Evolutionary conservation across 2,888 invertebrate species (phyloP), one percentile per base, ranked within the genome.

Genomic region (Dysmachus trigonus): DNA sequence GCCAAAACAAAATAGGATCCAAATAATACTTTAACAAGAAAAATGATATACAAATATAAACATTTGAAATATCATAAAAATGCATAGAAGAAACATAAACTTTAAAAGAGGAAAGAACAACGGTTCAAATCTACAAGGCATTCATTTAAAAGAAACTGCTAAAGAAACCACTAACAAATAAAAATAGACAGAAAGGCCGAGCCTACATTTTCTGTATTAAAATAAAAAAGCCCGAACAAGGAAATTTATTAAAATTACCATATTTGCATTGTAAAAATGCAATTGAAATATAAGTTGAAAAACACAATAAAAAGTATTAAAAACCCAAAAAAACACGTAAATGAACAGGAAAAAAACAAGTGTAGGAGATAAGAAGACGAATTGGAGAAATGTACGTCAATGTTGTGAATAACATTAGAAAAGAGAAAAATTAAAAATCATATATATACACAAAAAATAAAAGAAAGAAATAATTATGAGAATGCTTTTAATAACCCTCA

Each of bases 331-430:
- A n/a, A 30, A 53, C 10, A 31, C 53, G 15, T 33, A 35, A 62
- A 71, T 18, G 62, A 71, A 82, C 35, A 15, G n/a, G 33, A 27
- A 83, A 35, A 18, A 27, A 72, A 71, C 33, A 83, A 7, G 8
- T 7, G 30, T 71, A 83, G 18, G 13, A 38, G 71, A 35, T 83
- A 84, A 84, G 35, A 22, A 73, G 18, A n/a, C n/a, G n/a, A 83
- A 47, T n/a, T n/a, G 31, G 33, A 85, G 51, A 85, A 74, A 73
- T 85, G 73, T 85, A 85, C 85, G 76, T 85, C 76, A 33, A 85
- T 85, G 85, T 85, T 85, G 85, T 85, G 76, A 85, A 85, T 85
- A 85, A 85, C 73, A 85, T 74, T 85, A 84, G 72, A 84, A 85
- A 73, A 85, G 53, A 76, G 35, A 53, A 74, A 74, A 85, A 85